These are phyloP conservation scores for Gnathonemus echidnorhynchus DNA, from an alignment of 2,113 vertebrate species.

Conservation along the genomic window DNA sequence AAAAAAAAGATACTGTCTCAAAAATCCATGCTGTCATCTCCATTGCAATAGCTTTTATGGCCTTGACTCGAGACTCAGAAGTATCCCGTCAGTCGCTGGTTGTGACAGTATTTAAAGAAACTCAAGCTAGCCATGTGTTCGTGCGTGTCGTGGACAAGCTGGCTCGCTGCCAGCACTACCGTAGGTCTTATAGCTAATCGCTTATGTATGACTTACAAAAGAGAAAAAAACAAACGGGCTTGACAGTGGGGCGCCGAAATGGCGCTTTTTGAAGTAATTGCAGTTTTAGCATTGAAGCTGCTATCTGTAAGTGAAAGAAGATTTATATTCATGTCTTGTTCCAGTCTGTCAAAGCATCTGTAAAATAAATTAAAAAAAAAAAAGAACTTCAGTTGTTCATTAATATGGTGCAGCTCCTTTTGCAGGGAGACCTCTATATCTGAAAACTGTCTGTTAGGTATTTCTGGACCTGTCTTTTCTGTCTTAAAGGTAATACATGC, in stretches of 20 bases:
- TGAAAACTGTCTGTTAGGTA: neutral
- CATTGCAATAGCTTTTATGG: neutral
- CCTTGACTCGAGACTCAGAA: conserved; percentile 23
- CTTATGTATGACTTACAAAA: conserved; percentile 56
- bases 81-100: conserved; percentile 34
- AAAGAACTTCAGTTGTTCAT: conserved; percentile 71
- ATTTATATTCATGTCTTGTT: conserved; percentile 64
- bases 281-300: conserved; percentile 71
- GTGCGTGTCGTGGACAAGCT: conserved; percentile 61
- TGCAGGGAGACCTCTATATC: neutral
- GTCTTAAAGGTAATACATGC: neutral
- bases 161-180: conserved; percentile 43
- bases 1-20: conserved; percentile 27
- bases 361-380: conserved; percentile 52
- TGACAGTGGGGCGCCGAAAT: conserved; percentile 54
- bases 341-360: conserved; percentile 54
- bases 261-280: conserved; percentile 67
- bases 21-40: conserved; percentile 9
- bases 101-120: conserved; percentile 33
- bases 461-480: neutral
- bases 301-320: conserved; percentile 62
- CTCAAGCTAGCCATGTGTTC: conserved; percentile 24
- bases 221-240: conserved; percentile 48
- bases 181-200: conserved; percentile 57
- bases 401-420: conserved; percentile 31